Base-by-base conservation (phyloP, 2,113 vertebrate species). In the Panthera leo region DNA sequence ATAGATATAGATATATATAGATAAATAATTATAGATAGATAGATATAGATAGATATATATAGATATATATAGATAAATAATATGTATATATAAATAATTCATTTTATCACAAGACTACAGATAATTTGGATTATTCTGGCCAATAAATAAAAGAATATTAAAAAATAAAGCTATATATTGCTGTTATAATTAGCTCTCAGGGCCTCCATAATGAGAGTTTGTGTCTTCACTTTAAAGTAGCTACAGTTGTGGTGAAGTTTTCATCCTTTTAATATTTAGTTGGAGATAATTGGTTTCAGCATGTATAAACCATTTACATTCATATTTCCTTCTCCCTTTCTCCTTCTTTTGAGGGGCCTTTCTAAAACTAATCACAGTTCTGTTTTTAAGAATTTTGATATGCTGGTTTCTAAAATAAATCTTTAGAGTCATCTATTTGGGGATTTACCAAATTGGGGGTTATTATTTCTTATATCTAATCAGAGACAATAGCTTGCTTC, bases 351-450 rank as follows among this genome's bases (percentile, higher is more conserved):
- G 31, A 85, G 31, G 29, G 27, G 85, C 19, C 6, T 91, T 95
- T 92, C 89, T 73, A 42, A 65, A 89, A 83, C 34, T 93, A 87
- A 23, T 19, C 21, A 88, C 58, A 94, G 31, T 75, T 78, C 2
- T 97, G 6, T 92, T 91, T 96, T 70, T 73, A 86, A 97, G 84
- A 89, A 80, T 23, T 85, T 70, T 73, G 18, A 19, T 94, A 39
- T 83, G 67, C 2, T 71, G 13, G 18, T 92, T 97, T 97, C 73
- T 75, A 90, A 87, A 89, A 31, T 85, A 71, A 36, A 67, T 78
- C 12, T 85, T 85, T 39, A 78, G 92, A 85, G 58, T 67, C 21
- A 89, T 90, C 45, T 94, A 82, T 94, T 89, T 96, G n/a, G 36
- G 18, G 27, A n/a, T 83, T 95, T 95, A 55, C 36, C 25, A 42